These are phyloP conservation scores for Nomada lathburiana DNA, from an alignment of 2,888 invertebrate genomes.

Conservation along the genomic window DNA sequence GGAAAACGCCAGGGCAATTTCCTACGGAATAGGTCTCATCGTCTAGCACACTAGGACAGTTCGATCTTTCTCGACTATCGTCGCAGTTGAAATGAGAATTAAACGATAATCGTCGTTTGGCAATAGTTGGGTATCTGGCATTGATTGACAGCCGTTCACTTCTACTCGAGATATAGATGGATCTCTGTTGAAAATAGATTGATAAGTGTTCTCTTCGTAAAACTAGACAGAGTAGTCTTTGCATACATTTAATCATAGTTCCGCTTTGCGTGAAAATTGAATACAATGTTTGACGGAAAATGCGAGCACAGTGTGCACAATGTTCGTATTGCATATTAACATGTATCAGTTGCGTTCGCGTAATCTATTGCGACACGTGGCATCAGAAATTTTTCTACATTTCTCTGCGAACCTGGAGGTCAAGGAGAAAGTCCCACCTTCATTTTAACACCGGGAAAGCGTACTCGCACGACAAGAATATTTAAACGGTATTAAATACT, in stretches of 20 bases:
- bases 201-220: background rate
- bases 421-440: too few species aligned
- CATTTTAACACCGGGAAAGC: too few species aligned
- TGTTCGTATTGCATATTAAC: background rate
- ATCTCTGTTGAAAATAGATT: background rate
- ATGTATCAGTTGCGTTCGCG: background rate
- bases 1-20: slow-evolving; percentile 43
- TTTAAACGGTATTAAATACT: too few species aligned
- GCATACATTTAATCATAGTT: background rate
- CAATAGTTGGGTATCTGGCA: too few species aligned
- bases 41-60: slow-evolving; percentile 43
- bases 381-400: background rate
- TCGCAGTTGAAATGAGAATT: slow-evolving; percentile 16
- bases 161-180: background rate
- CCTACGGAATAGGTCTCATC: slow-evolving; percentile 26
- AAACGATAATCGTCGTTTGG: background rate
- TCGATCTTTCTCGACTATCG: slow-evolving; percentile 21
- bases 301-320: too few species aligned
- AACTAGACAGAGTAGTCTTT: background rate
- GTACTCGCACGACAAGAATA: too few species aligned
- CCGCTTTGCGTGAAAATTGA: background rate
- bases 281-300: background rate
- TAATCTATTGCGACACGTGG: background rate
- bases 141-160: background rate
- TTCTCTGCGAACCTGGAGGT: too few species aligned